These are phyloP conservation scores for Strigamia crassipes DNA, from an alignment of 2,888 invertebrate species.

Conservation along the genomic window DNA sequence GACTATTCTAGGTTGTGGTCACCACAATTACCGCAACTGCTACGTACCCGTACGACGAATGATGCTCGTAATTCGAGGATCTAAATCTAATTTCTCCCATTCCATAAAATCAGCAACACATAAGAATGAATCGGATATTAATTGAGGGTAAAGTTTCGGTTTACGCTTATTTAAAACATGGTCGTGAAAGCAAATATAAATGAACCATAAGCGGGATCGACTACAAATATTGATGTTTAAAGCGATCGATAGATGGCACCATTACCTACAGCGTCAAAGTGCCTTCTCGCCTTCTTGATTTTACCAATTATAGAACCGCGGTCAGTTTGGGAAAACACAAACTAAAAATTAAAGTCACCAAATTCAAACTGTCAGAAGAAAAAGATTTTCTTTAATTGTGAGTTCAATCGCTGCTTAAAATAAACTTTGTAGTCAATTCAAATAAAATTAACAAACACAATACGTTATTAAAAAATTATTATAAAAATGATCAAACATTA, in stretches of 20 bases:
- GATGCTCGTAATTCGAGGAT: neutral
- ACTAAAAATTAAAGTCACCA: no score
- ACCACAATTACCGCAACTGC: neutral
- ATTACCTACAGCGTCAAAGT: neutral
- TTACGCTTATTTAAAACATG: no score
- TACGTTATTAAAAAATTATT: neutral
- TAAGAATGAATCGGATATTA: no score
- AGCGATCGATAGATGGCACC: neutral
- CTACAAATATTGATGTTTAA: neutral
- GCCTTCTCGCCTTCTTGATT: no score
- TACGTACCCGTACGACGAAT: neutral
- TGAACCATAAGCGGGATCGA: neutral
- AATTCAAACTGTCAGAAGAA: no score
- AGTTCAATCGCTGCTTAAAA: no score
- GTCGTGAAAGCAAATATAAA: neutral
- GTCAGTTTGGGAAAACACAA: no score
- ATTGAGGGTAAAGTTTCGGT: no score
- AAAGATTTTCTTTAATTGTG: no score
- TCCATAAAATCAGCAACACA: neutral
- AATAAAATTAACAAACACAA: no score
- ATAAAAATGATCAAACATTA: neutral
- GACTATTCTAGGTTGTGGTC: neutral
- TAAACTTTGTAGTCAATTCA: no score
- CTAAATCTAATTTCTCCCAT: neutral
- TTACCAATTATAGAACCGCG: no score